Evolutionary conservation across 1,140 invertebrate species (phyloP), one percentile per base, ranked within the genome.

Genomic region (Panulirus ornatus): DNA sequence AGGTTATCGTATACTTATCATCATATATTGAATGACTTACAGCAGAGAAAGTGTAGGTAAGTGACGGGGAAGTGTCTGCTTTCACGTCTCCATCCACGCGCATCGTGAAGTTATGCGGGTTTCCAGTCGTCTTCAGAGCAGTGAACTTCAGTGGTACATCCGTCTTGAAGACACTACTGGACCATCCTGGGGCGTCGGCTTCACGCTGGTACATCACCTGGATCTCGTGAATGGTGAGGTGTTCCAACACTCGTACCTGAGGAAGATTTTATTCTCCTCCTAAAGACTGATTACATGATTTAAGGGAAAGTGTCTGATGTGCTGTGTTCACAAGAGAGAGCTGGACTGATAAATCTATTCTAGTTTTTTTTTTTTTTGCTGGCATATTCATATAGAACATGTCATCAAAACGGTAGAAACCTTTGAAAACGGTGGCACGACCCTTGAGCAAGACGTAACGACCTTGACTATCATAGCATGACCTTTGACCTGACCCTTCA

Each of bases 201-300:
- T 73, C 66, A 19, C 30, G 34, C 8, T 47, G 40, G 27, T 84
- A 84, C 19, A 34, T 27, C 22, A 73, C 44, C 1, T 73, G 22
- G 63, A 73, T 73, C n/a, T 27, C 30, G 83, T 71, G 66, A 36
- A 84, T 38, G 14, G 83, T 71, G 40, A 73, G 66, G 14, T 84
- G 83, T 34, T 73, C 66, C 66, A 84, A 27, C 22, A 73, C 83
- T 73, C 27, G 30, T 22, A 84, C 63, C 83, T 84, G 83, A 16
- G 66, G 44, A 9, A 71, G 27, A 0, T 2, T 19, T 38, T 14
- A 38, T 6, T 73, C 34, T 34, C 30, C 16, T 11, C 70, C 6
- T 70, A 8, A 70, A 27, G 5, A 27, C 22, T 70, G 22, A 8
- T 22, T 70, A 70, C 44, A 47, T 47, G 44, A 47, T 47, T 22